Conservation (phyloP, 64 coral and sea anemone species). For the Platygyra sinensis region DNA sequence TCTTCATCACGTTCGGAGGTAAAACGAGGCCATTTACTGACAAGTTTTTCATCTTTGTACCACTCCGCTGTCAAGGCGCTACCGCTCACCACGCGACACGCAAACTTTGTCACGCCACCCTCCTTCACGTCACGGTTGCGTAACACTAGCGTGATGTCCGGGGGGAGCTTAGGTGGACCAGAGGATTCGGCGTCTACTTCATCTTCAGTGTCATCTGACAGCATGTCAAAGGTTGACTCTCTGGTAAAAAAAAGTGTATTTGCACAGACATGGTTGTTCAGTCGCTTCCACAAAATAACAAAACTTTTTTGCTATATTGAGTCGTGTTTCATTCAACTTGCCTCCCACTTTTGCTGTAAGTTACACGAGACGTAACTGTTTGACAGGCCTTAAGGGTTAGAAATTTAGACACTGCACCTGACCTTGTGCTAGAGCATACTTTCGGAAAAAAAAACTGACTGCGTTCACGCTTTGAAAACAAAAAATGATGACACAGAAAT, state of each 20-base stretch:
- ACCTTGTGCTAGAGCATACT: no score
- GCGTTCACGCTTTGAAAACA: not conserved
- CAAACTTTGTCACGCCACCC: slow-evolving; percentile 90
- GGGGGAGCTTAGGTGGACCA: slow-evolving; percentile 53
- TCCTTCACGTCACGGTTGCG: slow-evolving; percentile 82
- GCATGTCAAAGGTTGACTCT: slow-evolving; percentile 82
- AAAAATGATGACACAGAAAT: not conserved
- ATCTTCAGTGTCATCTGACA: slow-evolving; percentile 87
- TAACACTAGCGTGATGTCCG: slow-evolving; percentile 91
- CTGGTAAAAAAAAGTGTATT: not conserved
- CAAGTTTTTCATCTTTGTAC: slow-evolving; percentile 81
- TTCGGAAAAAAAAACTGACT: no score
- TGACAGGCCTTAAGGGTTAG: no score
- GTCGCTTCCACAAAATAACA: no score
- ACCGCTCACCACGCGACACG: slow-evolving; percentile 86
- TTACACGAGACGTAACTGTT: no score
- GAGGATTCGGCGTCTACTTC: slow-evolving; percentile 60
- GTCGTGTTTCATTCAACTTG: no score
- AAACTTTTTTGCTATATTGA: no score
- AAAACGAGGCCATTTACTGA: slow-evolving; percentile 73
- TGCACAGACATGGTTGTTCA: no score
- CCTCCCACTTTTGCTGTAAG: no score
- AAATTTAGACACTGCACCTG: no score
- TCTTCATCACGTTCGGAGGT: slow-evolving; percentile 89
- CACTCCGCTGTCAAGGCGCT: slow-evolving; percentile 69